Evolutionary conservation across 1,140 invertebrate species (phyloP).

Genomic region (Aradophagus sp.): DNA sequence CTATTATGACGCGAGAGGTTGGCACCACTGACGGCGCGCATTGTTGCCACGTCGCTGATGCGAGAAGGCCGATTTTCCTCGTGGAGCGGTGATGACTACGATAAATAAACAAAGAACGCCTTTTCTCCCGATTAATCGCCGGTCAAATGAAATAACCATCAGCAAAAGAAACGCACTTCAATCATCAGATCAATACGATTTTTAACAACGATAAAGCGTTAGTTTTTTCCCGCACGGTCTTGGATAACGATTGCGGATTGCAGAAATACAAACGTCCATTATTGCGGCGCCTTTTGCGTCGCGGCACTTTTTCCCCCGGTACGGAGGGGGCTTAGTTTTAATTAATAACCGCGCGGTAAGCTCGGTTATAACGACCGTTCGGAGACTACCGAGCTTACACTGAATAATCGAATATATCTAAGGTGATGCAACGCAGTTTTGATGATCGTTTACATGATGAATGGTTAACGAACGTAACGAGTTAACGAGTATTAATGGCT

Average conservation of each 20-base stretch:
- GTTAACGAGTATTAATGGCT: constrained; percentile 31
- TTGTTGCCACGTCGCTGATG: constrained; percentile 12
- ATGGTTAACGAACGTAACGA: constrained; percentile 39
- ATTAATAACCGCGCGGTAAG: constrained; percentile 59
- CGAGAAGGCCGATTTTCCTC: no score
- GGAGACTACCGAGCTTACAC: constrained; percentile 55
- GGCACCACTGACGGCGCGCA: constrained; percentile 27
- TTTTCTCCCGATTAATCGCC: no score
- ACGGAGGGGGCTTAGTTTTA: constrained; percentile 61
- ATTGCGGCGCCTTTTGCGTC: constrained; percentile 26
- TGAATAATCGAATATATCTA: constrained; percentile 55
- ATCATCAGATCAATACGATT: constrained; percentile 22
- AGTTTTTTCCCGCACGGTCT: constrained; percentile 35
- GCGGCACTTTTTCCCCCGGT: constrained; percentile 44
- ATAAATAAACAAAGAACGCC: no score
- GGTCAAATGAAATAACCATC: no score
- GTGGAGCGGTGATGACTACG: no score
- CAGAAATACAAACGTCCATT: constrained; percentile 53
- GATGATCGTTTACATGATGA: constrained; percentile 43
- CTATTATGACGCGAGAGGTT: constrained; percentile 36
- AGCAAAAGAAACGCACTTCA: no score
- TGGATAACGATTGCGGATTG: constrained; percentile 47
- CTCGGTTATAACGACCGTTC: constrained; percentile 57
- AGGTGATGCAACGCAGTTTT: constrained; percentile 48
- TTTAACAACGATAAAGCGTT: constrained; percentile 29